Evolutionary conservation across 2,797 vertebrate genomes (phyloP).

Genomic region (Anableps anableps): DNA sequence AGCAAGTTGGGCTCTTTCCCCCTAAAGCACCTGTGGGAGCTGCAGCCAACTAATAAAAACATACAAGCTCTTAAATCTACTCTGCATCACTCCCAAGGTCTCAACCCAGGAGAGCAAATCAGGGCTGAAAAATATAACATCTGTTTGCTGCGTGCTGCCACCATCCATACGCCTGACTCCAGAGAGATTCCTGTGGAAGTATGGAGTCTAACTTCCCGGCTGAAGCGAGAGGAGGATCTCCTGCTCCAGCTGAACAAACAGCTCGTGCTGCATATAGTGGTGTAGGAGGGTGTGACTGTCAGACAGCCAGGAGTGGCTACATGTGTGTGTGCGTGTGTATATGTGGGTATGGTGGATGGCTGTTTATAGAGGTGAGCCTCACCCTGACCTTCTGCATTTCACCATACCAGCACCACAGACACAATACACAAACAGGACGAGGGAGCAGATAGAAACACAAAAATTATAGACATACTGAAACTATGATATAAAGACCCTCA

Average conservation of each 20-base stretch:
- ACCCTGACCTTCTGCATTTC: constrained; percentile 42
- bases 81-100: constrained; percentile 50
- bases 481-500: background rate
- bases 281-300: constrained; percentile 59
- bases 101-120: constrained; percentile 35
- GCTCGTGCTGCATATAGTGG: constrained; percentile 30
- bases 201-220: constrained; percentile 44
- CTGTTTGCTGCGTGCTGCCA: constrained; percentile 47
- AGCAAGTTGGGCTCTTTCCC: constrained; percentile 39
- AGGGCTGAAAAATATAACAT: constrained; percentile 61
- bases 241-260: constrained; percentile 78
- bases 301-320: constrained; percentile 18
- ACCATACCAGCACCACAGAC: constrained; percentile 31
- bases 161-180: constrained; percentile 36
- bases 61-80: constrained; percentile 72
- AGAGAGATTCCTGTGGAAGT: constrained; percentile 34
- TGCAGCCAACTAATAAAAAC: constrained; percentile 74
- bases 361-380: constrained; percentile 31
- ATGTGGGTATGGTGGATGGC: constrained; percentile 14
- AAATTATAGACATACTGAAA: background rate
- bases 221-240: constrained; percentile 55
- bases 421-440: constrained; percentile 32
- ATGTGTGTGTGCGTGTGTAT: constrained; percentile 16
- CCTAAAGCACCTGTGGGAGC: constrained; percentile 75
- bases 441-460: background rate